phyloP scores from a whole-genome alignment of 2,797 vertebrate species.

The Parauchenoglanis ngamensis region DNA sequence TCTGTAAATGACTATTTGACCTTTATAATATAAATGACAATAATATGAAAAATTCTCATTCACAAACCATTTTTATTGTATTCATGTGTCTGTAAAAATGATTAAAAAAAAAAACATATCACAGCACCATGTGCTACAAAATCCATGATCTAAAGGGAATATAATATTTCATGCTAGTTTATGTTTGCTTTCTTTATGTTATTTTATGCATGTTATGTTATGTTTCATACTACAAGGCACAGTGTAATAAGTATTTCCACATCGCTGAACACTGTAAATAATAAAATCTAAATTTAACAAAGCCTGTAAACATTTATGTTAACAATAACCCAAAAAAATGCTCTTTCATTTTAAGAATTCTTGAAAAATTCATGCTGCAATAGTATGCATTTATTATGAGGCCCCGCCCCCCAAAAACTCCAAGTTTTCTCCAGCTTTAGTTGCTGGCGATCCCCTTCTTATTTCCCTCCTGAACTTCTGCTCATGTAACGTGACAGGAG shows the following conservation, averaged over 20 bases:
- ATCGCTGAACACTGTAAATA: background rate
- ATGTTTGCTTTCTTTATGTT: background rate
- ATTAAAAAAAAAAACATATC: background rate
- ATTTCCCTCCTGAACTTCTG: background rate
- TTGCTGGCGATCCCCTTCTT: background rate
- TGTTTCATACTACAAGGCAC: too few relatives aligned
- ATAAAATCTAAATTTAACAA: background rate
- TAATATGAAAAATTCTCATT: background rate
- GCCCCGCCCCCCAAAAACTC: too few relatives aligned
- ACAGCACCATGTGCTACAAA: background rate
- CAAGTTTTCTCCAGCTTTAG: background rate
- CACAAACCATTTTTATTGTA: background rate
- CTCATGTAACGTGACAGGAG: background rate
- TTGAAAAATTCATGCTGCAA: too few relatives aligned
- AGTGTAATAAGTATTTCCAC: background rate
- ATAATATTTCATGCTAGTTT: background rate
- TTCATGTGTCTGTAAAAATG: background rate
- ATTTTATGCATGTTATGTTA: background rate
- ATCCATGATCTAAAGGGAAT: background rate
- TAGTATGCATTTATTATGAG: too few relatives aligned
- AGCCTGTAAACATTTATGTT: background rate
- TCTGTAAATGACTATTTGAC: background rate
- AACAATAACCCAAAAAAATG: background rate
- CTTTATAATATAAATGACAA: background rate
- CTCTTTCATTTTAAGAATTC: background rate